Evolutionary conservation across 92 coral and sea anemone genomes (phyloP), one percentile per base, ranked within the genome.

Genomic region (Zoanthus sociatus): DNA sequence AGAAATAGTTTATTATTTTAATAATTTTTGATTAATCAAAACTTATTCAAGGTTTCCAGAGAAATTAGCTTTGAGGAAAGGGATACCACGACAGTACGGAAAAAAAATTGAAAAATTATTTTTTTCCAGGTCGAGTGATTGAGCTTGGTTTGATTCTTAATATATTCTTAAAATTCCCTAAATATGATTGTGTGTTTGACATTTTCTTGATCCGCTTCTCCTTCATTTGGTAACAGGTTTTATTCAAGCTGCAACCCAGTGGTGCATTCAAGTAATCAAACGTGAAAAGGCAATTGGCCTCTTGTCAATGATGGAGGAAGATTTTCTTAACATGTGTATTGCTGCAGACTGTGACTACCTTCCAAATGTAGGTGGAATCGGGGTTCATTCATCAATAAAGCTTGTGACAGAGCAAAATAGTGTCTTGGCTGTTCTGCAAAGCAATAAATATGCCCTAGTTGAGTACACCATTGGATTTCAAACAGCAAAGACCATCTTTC

Each of bases 301-400:
- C 67, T n/a, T 60, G 16, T 6, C 14, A 13, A 15, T 60, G 18
- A 60, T 7, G 7, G 20, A 60, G 68, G 68, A 60, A 26, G 55
- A 84, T 10, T 71, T 84, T 21, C 81, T 84, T 18, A 55, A 73
- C 26, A 51, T 67, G 77, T 84, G 82, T 48, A 72, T 84, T 12
- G 31, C 73, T 44, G 88, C 81, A 2, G 88, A 82, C 17, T 73
- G 88, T 73, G 88, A 86, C 89, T 86, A 11, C 20, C 20, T 11
- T 14, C 20, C 14, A 18, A 60, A 21, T 56, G 32, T 85, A 7
- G 14, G 73, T 48, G 81, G 82, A 71, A 84, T 73, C 73, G 88
- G 88, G n/a, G 73, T 84, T 18, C 73, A 73, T 7, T 77, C 30
- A 46, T 78, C 71, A 5, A 66, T 46, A 63, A 77, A 77, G 32